Conservation (phyloP, 1,140 invertebrate species). For the Argopecten irradians region DNA sequence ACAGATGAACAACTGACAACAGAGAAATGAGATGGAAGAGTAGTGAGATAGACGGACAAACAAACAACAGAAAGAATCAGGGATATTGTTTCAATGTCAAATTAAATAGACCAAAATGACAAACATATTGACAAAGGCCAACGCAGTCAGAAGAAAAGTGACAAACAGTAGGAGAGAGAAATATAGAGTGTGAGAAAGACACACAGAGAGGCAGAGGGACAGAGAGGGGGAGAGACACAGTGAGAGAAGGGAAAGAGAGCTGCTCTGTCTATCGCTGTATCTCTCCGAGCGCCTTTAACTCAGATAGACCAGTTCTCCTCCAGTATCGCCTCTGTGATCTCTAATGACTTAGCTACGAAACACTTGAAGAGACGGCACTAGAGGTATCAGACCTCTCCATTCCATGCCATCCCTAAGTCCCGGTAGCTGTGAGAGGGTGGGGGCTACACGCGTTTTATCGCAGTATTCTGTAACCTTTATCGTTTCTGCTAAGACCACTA, state of each 20-base stretch:
- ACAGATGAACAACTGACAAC: too few relatives aligned
- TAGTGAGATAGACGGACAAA: too few relatives aligned
- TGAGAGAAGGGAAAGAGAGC: too few relatives aligned
- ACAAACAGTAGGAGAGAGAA: neutral
- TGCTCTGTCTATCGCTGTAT: neutral
- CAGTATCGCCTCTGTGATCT: neutral
- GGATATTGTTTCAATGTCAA: too few relatives aligned
- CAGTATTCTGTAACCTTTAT: conserved; percentile 18
- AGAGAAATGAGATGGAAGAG: too few relatives aligned
- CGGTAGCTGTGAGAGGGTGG: conserved; percentile 19
- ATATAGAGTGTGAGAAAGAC: neutral
- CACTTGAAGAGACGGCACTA: neutral
- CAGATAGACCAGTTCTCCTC: neutral
- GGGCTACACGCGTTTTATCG: conserved; percentile 13
- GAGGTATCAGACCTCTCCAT: neutral
- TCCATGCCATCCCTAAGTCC: neutral
- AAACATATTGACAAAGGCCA: too few relatives aligned
- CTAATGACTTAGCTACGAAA: neutral
- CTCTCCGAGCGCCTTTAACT: neutral
- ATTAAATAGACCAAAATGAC: too few relatives aligned
- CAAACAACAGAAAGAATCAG: too few relatives aligned
- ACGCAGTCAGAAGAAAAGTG: too few relatives aligned
- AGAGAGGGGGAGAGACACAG: neutral
- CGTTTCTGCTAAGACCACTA: conserved; percentile 15
- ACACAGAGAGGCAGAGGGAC: neutral